Base-by-base conservation (phyloP, 2,888 invertebrate genomes). In the Caenorhabditis sulstoni region DNA sequence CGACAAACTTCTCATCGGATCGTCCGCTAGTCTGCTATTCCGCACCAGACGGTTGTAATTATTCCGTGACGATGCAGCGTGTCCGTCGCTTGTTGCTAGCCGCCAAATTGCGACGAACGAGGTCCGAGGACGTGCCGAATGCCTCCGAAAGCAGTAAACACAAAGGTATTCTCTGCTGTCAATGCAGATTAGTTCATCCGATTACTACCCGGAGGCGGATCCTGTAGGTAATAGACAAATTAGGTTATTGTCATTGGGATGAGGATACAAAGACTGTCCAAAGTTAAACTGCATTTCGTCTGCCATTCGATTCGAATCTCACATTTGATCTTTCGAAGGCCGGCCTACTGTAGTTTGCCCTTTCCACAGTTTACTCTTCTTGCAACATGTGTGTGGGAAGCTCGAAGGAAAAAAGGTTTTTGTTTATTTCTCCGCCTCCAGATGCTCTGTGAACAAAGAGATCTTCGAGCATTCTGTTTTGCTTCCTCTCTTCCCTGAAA, bases 101-200 rank as follows among this genome's bases (percentile, higher is more conserved):
- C 53, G 70, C 70, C 35, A 65, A 70, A 77, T 53, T 77, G 49
- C 65, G 77, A 59, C 50, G 65, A 64, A 77, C 77, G 16, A 59
- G 57, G 55, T 77, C 77, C 66, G 77, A 77, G 67, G 77, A 77
- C 70, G 77, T 77, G 39, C 61, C 77, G 55, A 50, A 44, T 18
- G 41, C 41, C 45, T 39, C 57, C 16, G 52, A 41, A 44, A 52
- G 52, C n/a, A 59, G 53, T 20, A 71, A 59, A 55, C 39, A 62
- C 58, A 58, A 37, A 22, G 29, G 29, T 29, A 29, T 29, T 29
- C 29, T 29, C 29, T 29, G 47, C 7, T 67, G 37, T 50, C 50
- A 59, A 35, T 18, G 41, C 52, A 52, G 59, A 68, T 59, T 68
- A 35, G 52, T 58, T 23, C n/a, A 59, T 59, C 16, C 50, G 39